phyloP scores from a whole-genome alignment of 2,797 vertebrate species.

The Hoplostethus atlanticus region DNA sequence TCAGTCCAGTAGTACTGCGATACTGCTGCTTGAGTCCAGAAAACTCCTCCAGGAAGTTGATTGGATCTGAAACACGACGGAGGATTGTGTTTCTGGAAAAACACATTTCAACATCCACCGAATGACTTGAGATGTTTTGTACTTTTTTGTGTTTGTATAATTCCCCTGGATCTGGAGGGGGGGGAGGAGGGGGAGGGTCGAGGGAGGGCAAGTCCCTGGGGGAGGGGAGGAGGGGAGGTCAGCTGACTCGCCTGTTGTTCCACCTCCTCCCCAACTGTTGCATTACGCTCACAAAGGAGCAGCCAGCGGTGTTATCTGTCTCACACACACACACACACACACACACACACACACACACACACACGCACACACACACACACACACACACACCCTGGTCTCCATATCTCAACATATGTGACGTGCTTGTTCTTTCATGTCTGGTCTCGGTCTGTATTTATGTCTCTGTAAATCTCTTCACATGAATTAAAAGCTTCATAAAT shows the following conservation, averaged over 20 bases:
- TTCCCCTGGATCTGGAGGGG: conserved; percentile 1
- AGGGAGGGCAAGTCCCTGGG: too few relatives aligned
- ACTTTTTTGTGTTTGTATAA: not conserved
- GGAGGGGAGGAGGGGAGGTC: not conserved
- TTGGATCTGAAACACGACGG: too few relatives aligned
- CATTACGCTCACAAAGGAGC: not conserved
- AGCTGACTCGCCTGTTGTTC: not conserved
- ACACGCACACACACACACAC: not conserved
- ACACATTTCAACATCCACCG: too few relatives aligned
- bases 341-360: conserved; percentile 4
- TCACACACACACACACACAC: not conserved
- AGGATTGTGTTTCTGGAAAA: too few relatives aligned
- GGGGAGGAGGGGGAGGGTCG: too few relatives aligned
- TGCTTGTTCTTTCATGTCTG: not conserved
- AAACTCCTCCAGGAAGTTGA: not conserved
- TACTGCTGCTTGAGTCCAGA: not conserved
- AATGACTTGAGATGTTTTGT: too few relatives aligned
- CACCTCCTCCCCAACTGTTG: not conserved
- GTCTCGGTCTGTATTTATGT: not conserved
- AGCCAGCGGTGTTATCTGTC: not conserved
- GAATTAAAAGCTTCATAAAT: not conserved
- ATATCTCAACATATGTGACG: not conserved
- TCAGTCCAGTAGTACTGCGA: too few relatives aligned
- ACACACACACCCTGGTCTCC: not conserved
- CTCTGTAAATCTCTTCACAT: not conserved